Evolutionary conservation across 2,113 vertebrate genomes (phyloP), one percentile per base, ranked within the genome.

Genomic region (Neogobius melanostomus): DNA sequence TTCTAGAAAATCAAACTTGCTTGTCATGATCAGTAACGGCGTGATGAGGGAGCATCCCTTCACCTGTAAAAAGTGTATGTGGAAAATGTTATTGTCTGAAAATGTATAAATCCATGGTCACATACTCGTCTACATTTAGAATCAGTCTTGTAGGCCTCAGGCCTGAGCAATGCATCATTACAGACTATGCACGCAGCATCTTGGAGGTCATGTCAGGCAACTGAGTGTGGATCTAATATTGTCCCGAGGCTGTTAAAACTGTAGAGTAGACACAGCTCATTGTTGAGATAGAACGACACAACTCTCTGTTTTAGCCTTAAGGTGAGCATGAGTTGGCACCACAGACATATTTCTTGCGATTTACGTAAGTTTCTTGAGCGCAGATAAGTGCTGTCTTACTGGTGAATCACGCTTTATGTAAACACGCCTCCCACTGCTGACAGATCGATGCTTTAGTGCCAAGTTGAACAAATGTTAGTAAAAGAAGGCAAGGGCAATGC

Each of bases 321-420:
- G 82, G 69, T 43, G 77, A 51, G 62, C 62, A 80, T 49, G 51
- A 71, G 72, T 69, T 77, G 57, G 70, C 56, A 74, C 48, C 5
- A 6, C 43, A 65, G 42, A 76, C 61, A 74, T 81, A 76, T 72
- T 14, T 63, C 70, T 53, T 69, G 81, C 80, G 81, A 75, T 57
- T 76, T 54, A n/a, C n/a, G n/a, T n/a, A 8, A 80, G 60, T 15
- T 51, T 80, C 75, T 60, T 79, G 28, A 80, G 66, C 52, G 65
- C 48, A 72, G 66, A 77, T 65, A 57, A 69, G 76, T 48, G 72
- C 77, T 74, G 75, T 62, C 70, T 66, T 74, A 79, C 54, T 21
- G 49, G 42, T 61, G 68, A 66, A 68, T 68, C 74, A 54, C 90
- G 91, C 91, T 91, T 91, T 53, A n/a, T 80, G 65, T 76, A 79